These are phyloP conservation scores for Lepus timidus DNA, from an alignment of 2,113 vertebrate genomes.

Conservation along the genomic window DNA sequence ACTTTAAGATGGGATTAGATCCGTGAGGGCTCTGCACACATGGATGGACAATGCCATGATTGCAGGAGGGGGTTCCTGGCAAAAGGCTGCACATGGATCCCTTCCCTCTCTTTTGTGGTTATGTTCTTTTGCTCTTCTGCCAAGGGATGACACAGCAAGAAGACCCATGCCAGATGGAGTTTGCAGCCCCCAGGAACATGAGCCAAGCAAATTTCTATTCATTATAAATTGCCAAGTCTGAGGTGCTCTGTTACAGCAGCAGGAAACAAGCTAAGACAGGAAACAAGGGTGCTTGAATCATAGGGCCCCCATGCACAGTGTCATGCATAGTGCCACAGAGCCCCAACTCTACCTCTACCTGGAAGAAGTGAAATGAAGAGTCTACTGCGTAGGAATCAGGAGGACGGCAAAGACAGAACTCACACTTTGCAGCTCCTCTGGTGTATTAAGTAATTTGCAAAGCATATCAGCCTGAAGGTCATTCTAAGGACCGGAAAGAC, in stretches of 20 bases:
- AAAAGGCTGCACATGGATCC: not conserved
- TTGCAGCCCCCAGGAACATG: not conserved
- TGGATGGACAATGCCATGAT: not conserved
- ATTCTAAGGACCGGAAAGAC: not conserved
- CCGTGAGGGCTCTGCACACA: too few species aligned
- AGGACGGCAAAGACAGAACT: slow-evolving; percentile 25
- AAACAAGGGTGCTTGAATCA: not conserved
- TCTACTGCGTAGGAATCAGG: not conserved
- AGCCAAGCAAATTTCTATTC: not conserved
- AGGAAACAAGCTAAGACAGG: not conserved
- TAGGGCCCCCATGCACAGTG: not conserved
- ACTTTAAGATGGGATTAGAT: too few species aligned
- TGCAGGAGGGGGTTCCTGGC: not conserved
- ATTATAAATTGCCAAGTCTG: not conserved
- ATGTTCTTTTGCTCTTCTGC: not conserved
- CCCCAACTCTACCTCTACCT: not conserved
- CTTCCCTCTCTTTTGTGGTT: not conserved
- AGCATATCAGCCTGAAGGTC: slow-evolving; percentile 41
- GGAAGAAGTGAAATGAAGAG: not conserved
- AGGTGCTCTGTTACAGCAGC: not conserved
- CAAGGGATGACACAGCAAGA: not conserved
- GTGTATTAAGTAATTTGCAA: slow-evolving; percentile 41
- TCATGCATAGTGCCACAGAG: not conserved
- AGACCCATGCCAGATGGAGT: not conserved
- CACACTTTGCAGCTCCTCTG: not conserved